phyloP scores from a whole-genome alignment of 2,888 invertebrate genomes.

The Conomelus anceps region DNA sequence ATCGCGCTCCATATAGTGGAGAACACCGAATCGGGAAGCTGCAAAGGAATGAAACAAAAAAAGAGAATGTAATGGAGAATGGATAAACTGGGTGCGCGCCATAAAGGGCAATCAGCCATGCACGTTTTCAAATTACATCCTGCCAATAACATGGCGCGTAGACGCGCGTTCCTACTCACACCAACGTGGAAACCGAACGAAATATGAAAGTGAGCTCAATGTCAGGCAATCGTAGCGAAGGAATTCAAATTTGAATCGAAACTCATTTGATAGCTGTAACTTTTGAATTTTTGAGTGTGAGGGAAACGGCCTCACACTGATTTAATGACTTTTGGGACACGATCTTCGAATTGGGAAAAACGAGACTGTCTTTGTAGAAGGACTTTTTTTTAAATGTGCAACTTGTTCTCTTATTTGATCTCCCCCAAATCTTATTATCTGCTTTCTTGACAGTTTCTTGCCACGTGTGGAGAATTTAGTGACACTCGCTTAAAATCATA shows the following conservation, averaged over 20 bases:
- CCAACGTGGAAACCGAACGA: not conserved
- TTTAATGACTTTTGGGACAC: not conserved
- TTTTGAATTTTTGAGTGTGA: not conserved
- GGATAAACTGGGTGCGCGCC: not conserved
- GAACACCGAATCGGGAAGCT: not conserved
- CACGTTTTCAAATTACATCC: not conserved
- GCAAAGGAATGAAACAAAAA: not conserved
- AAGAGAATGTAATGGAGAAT: not conserved
- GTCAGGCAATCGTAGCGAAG: not conserved
- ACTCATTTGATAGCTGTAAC: not conserved
- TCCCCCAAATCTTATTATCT: not conserved
- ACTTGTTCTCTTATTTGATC: not conserved
- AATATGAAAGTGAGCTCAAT: not conserved
- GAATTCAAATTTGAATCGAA: not conserved
- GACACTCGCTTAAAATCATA: no score
- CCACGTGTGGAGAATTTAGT: no score
- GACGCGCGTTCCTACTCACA: not conserved
- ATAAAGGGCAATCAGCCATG: not conserved
- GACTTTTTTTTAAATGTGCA: no score
- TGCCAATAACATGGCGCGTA: not conserved
- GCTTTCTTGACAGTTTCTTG: no score
- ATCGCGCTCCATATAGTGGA: not conserved
- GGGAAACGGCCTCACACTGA: not conserved
- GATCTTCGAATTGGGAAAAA: not conserved
- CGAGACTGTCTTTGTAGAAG: no score